These are phyloP conservation scores for Amphiprion percula DNA, from an alignment of 2,113 vertebrate genomes.

Conservation along the genomic window DNA sequence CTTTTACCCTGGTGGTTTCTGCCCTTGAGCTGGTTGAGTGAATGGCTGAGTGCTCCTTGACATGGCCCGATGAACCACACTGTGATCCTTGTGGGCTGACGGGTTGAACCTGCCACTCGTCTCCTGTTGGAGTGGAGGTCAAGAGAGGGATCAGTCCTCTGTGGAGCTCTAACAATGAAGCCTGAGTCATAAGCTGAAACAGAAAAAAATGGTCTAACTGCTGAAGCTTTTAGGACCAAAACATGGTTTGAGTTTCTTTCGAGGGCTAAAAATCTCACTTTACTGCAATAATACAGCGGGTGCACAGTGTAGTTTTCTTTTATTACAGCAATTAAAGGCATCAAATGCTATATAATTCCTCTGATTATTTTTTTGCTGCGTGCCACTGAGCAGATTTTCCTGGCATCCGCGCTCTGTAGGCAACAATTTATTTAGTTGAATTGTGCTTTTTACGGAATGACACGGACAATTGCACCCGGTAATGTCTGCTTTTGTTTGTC, in stretches of 20 bases:
- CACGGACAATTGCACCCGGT: conserved; percentile 36
- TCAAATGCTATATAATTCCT: background rate
- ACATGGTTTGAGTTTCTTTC: conserved; percentile 5
- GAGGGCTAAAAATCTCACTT: too few species aligned
- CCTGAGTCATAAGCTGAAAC: background rate
- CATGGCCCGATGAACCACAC: conserved; percentile 39
- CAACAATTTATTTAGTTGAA: conserved; percentile 19
- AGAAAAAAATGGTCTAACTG: background rate
- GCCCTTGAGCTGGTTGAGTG: conserved; percentile 29
- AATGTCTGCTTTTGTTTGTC: conserved; percentile 47
- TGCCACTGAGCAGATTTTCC: background rate
- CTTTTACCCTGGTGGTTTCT: conserved; percentile 32
- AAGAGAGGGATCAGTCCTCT: conserved; percentile 30
- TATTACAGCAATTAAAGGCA: too few species aligned
- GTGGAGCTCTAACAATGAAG: conserved; percentile 24
- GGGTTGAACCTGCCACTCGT: conserved; percentile 42
- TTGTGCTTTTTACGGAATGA: conserved; percentile 2
- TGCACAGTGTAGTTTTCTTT: too few species aligned
- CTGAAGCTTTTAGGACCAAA: background rate
- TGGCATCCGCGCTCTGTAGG: background rate
- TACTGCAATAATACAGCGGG: background rate
- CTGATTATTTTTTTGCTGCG: background rate
- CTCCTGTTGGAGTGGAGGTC: conserved; percentile 43
- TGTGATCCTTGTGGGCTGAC: conserved; percentile 26
- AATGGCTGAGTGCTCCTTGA: conserved; percentile 50